phyloP scores from a whole-genome alignment of 2,113 vertebrate species.

The Neofelis nebulosa region DNA sequence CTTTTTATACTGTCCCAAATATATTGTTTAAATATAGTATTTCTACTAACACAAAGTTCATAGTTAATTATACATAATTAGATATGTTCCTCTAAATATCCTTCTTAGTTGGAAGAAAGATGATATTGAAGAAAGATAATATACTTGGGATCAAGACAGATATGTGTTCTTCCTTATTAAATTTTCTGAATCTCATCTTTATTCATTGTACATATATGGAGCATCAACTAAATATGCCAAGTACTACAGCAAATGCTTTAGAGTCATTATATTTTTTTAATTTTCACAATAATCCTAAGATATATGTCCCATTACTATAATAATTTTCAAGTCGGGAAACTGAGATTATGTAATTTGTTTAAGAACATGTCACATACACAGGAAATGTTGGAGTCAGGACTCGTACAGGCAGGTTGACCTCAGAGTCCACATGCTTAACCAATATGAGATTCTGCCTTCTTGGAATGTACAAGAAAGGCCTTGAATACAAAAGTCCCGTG shows the following conservation, averaged over 20 bases:
- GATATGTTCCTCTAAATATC: neutral
- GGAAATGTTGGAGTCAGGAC: neutral
- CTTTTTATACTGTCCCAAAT: neutral
- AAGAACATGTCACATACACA: neutral
- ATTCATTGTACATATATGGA: neutral
- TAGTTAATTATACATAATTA: neutral
- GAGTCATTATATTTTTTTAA: neutral
- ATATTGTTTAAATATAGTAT: neutral
- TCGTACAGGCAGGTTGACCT: neutral
- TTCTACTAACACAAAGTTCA: neutral
- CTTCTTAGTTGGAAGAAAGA: neutral
- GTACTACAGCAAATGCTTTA: neutral
- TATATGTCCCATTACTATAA: neutral
- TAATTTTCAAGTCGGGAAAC: neutral
- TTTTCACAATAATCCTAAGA: constrained; percentile 10
- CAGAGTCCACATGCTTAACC: neutral
- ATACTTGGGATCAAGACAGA: neutral
- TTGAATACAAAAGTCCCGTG: neutral
- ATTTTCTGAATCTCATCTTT: neutral
- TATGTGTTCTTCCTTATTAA: neutral
- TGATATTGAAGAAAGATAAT: neutral
- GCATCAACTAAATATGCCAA: neutral
- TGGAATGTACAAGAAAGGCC: neutral
- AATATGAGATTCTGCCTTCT: neutral
- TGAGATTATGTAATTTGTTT: neutral